phyloP scores from a whole-genome alignment of 1,140 invertebrate species.

The Papilio machaon region DNA sequence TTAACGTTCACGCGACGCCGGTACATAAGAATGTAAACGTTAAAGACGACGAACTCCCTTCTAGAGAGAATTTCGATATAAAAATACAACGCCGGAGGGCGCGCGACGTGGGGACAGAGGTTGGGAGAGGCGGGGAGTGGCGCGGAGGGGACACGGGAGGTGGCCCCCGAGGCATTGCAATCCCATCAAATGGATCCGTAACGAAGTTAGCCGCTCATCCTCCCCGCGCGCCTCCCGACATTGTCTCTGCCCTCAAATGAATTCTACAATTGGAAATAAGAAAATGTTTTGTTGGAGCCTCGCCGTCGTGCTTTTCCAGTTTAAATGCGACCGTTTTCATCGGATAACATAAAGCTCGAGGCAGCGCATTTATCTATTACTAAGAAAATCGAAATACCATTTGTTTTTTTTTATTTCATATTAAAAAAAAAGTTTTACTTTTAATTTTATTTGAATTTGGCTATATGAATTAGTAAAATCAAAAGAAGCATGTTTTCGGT shows the following conservation, averaged over 20 bases:
- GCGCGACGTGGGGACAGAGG: constrained; percentile 60
- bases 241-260: constrained; percentile 81
- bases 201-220: constrained; percentile 81
- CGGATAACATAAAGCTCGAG: constrained; percentile 60
- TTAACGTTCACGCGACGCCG: constrained; percentile 74
- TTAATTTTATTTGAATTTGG: not conserved
- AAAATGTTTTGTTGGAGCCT: constrained; percentile 79
- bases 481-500: not conserved
- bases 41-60: constrained; percentile 70
- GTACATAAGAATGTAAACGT: constrained; percentile 79
- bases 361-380: constrained; percentile 15
- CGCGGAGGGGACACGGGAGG: constrained; percentile 53
- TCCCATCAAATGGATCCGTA: constrained; percentile 81
- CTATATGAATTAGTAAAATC: not conserved
- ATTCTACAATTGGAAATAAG: constrained; percentile 82
- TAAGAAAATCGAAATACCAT: not conserved
- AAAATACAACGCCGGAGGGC: constrained; percentile 70
- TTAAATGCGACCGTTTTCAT: constrained; percentile 72
- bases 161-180: constrained; percentile 78
- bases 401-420: not conserved
- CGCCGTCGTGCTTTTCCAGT: constrained; percentile 76
- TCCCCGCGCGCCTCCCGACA: constrained; percentile 70
- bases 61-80: constrained; percentile 77
- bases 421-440: not conserved
- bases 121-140: constrained; percentile 58